phyloP scores from a whole-genome alignment of 2,797 vertebrate species.

The Helicolenus hilgendorfi region DNA sequence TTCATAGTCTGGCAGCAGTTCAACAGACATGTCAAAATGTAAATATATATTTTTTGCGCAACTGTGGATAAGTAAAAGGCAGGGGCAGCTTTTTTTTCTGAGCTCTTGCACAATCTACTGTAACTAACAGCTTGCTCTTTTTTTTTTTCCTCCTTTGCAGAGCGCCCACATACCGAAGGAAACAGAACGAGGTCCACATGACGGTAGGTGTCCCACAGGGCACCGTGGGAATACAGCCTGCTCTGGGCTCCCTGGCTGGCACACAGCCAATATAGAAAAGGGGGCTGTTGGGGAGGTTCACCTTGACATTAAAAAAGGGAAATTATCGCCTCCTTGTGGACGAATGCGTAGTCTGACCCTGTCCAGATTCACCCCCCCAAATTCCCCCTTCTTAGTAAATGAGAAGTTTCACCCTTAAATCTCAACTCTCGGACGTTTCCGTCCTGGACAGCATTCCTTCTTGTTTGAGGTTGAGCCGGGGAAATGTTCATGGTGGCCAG shows the following conservation, averaged over 20 bases:
- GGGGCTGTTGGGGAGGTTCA: slow-evolving; percentile 58
- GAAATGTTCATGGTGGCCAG: slow-evolving; percentile 65
- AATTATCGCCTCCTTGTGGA: slow-evolving; percentile 83
- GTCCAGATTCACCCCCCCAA: background rate
- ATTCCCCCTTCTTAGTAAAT: background rate
- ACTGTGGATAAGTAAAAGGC: slow-evolving; percentile 54
- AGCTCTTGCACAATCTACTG: slow-evolving; percentile 48
- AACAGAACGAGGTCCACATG: slow-evolving; percentile 91
- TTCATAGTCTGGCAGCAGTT: background rate
- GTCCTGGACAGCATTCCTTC: slow-evolving; percentile 25
- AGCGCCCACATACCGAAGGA: slow-evolving; percentile 95
- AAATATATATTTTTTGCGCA: slow-evolving; percentile 58
- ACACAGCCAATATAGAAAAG: slow-evolving; percentile 51
- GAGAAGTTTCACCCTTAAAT: slow-evolving; percentile 35
- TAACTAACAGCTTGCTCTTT: slow-evolving; percentile 48
- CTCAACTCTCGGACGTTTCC: background rate
- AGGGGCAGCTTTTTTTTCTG: background rate
- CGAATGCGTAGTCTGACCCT: background rate
- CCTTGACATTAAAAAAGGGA: slow-evolving; percentile 58
- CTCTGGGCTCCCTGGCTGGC: slow-evolving; percentile 65
- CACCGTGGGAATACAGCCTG: slow-evolving; percentile 77
- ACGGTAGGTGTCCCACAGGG: slow-evolving; percentile 92
- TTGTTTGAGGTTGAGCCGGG: slow-evolving; percentile 63
- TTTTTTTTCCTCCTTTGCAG: slow-evolving; percentile 80
- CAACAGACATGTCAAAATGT: slow-evolving; percentile 58